Conservation (phyloP, 2,888 invertebrate genomes). For the Netelia inedita region DNA sequence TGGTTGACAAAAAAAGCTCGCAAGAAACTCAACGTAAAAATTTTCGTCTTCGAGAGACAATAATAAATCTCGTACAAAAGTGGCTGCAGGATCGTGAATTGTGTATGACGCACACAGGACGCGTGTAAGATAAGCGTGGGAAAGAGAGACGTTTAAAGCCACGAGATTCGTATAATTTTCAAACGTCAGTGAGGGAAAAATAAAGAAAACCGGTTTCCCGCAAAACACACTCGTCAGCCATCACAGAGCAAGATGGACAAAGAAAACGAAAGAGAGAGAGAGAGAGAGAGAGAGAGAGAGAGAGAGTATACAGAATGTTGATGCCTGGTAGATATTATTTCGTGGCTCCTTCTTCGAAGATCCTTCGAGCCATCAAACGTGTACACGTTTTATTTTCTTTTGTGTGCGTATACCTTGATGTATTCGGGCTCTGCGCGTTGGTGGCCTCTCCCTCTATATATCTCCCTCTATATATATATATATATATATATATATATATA, state of each 20-base stretch:
- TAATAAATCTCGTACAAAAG: slow-evolving; percentile 44
- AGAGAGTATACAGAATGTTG: slow-evolving; percentile 23
- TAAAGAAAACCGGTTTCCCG: slow-evolving; percentile 82
- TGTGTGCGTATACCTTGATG: slow-evolving; percentile 48
- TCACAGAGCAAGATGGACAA: slow-evolving; percentile 12
- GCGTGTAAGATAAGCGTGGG: slow-evolving; percentile 68
- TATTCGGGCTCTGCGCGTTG: slow-evolving; percentile 25
- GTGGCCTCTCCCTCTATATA: slow-evolving; percentile 13
- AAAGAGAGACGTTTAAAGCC: slow-evolving; percentile 74
- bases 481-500: slow-evolving; percentile 31
- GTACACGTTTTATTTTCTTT: slow-evolving; percentile 34
- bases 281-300: slow-evolving; percentile 21
- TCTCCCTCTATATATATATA: slow-evolving; percentile 8
- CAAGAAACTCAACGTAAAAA: neutral
- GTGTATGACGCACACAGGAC: slow-evolving; percentile 56
- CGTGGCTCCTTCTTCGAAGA: slow-evolving; percentile 36
- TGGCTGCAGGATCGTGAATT: slow-evolving; percentile 38
- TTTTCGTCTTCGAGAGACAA: slow-evolving; percentile 17
- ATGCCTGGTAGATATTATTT: slow-evolving; percentile 26
- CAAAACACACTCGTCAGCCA: slow-evolving; percentile 77
- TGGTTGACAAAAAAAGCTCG: neutral
- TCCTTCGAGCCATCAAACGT: slow-evolving; percentile 53
- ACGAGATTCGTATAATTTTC: slow-evolving; percentile 77
- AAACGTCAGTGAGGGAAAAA: slow-evolving; percentile 70
- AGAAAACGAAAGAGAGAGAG: neutral